Evolutionary conservation across 2,888 invertebrate species (phyloP).

Genomic region (Nomada fucata): DNA sequence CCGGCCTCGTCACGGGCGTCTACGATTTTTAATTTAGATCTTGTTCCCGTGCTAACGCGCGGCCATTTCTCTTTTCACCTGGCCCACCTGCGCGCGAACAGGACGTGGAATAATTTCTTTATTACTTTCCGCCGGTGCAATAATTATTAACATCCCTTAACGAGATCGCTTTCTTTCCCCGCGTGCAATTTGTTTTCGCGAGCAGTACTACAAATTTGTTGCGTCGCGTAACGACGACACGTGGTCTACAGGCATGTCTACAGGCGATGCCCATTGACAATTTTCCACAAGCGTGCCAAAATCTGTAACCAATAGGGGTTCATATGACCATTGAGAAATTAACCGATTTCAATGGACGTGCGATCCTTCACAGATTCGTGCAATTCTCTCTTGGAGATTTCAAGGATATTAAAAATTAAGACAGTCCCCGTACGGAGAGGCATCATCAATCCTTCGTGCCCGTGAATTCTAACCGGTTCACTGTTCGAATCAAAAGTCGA

Average conservation of each 20-base stretch:
- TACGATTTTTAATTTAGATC: slow-evolving; percentile 54
- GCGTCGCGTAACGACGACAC: too few species aligned
- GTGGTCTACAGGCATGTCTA: too few species aligned
- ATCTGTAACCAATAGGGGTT: too few species aligned
- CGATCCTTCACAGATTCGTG: not conserved
- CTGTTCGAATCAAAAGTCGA: slow-evolving; percentile 32
- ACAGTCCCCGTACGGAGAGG: not conserved
- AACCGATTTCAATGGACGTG: too few species aligned
- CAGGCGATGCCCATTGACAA: too few species aligned
- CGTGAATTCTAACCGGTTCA: slow-evolving; percentile 5
- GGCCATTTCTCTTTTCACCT: slow-evolving; percentile 20
- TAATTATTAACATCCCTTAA: not conserved
- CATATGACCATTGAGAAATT: too few species aligned
- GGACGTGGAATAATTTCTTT: slow-evolving; percentile 35
- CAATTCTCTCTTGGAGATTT: not conserved
- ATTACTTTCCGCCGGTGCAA: slow-evolving; percentile 4
- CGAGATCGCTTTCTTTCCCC: not conserved
- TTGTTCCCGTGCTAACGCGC: slow-evolving; percentile 22
- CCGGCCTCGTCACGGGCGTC: slow-evolving; percentile 11
- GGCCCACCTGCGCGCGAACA: not conserved
- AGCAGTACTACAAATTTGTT: too few species aligned
- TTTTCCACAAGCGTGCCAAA: too few species aligned
- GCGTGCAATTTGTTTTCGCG: too few species aligned
- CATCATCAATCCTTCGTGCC: slow-evolving; percentile 43
- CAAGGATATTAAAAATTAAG: not conserved